A percentile compares a stretch with the other conserved stretches of the same genome.
These are phyloP conservation scores for Pangasius larnaudii DNA, from an alignment of 2,797 vertebrate genomes.

Conservation along the genomic window DNA sequence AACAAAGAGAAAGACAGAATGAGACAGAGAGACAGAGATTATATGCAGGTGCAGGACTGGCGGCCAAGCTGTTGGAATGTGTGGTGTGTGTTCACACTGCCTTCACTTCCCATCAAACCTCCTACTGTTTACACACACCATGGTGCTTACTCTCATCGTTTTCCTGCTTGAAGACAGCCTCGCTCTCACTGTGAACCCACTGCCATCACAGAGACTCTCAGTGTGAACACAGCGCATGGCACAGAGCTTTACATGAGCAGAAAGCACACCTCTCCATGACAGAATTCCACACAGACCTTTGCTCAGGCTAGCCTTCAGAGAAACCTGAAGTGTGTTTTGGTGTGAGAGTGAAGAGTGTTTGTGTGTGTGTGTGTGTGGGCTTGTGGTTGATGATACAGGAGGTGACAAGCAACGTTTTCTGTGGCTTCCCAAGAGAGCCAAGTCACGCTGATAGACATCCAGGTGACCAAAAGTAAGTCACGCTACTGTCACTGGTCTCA, in stretches of 20 bases:
- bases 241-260: conserved; percentile 42
- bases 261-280: conserved; percentile 44
- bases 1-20: background rate
- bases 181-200: conserved; percentile 36
- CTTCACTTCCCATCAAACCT: conserved; percentile 58
- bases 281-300: conserved; percentile 39
- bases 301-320: conserved; percentile 38
- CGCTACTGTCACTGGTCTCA: conserved; percentile 27
- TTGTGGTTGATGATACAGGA: conserved; percentile 46
- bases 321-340: conserved; percentile 40
- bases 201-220: conserved; percentile 27
- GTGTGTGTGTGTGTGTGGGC: background rate
- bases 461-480: conserved; percentile 44
- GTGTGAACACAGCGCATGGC: conserved; percentile 34
- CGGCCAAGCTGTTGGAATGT: conserved; percentile 68
- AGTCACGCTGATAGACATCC: conserved; percentile 50
- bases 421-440: conserved; percentile 49
- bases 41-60: conserved; percentile 77
- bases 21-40: conserved; percentile 5
- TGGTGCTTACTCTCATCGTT: conserved; percentile 32
- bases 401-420: conserved; percentile 61
- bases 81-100: conserved; percentile 70
- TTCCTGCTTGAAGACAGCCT: conserved; percentile 43
- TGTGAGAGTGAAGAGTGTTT: background rate
- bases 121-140: conserved; percentile 45